Conservation (phyloP, 2,797 vertebrate species). For the Mormyrus proboscirostris region DNA sequence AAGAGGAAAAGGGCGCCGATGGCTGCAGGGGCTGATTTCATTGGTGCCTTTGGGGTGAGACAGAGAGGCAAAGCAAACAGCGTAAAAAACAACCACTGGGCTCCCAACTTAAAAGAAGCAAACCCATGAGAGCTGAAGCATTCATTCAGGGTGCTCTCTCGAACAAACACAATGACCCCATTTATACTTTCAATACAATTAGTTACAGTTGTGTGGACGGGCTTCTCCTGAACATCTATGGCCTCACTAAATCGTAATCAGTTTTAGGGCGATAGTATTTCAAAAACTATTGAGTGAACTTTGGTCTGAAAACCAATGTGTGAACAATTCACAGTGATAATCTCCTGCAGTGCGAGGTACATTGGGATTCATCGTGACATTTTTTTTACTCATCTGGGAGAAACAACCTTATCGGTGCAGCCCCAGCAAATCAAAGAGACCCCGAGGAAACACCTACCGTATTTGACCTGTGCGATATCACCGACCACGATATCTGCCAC, state of each 20-base stretch:
- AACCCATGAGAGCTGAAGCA: neutral
- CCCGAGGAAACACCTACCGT: constrained; percentile 63
- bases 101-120: neutral
- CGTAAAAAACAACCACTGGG: neutral
- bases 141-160: neutral
- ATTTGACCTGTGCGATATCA: constrained; percentile 95
- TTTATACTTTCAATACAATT: neutral
- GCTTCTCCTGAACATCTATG: neutral
- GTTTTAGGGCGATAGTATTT: neutral
- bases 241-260: neutral
- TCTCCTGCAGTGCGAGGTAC: neutral
- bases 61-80: neutral
- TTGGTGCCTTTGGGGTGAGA: neutral
- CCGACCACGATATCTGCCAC: constrained; percentile 90
- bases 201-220: neutral
- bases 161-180: neutral
- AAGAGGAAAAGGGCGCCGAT: neutral
- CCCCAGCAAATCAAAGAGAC: neutral
- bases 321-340: neutral
- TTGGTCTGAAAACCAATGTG: neutral
- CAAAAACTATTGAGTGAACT: neutral
- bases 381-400: neutral
- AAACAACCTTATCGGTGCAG: neutral
- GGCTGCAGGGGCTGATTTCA: neutral
- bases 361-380: neutral